phyloP scores from a whole-genome alignment of 2,797 vertebrate species.

The Typhlichthys subterraneus region DNA sequence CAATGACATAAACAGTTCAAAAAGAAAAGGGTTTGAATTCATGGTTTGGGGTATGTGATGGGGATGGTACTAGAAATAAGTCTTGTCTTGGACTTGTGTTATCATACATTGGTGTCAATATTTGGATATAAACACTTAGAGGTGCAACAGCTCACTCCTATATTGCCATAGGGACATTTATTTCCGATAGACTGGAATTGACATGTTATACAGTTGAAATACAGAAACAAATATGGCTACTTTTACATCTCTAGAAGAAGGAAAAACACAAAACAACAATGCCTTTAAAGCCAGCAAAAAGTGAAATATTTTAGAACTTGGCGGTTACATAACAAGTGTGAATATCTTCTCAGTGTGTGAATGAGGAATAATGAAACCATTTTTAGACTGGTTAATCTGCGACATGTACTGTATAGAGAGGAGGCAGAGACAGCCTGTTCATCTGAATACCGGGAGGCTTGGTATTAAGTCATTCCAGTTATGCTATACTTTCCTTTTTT shows the following conservation, averaged over 20 bases:
- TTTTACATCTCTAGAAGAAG: not conserved
- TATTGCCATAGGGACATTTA: no score
- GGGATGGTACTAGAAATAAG: no score
- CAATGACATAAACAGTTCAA: no score
- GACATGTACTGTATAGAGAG: slow-evolving; percentile 16
- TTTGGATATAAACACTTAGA: no score
- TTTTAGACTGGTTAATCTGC: slow-evolving; percentile 53
- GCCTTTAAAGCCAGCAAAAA: slow-evolving; percentile 28
- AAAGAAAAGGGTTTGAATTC: no score
- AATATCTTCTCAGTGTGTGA: slow-evolving; percentile 46
- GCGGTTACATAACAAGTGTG: slow-evolving; percentile 49
- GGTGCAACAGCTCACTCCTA: no score
- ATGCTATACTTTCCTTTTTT: no score
- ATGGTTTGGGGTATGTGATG: no score
- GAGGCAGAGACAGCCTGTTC: slow-evolving; percentile 6
- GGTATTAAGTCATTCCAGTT: slow-evolving; percentile 6
- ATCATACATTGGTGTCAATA: no score
- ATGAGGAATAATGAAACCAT: slow-evolving; percentile 55
- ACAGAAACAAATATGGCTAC: slow-evolving; percentile 6
- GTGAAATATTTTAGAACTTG: slow-evolving; percentile 24
- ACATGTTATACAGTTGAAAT: not conserved
- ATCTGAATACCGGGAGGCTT: slow-evolving; percentile 14
- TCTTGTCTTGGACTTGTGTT: no score
- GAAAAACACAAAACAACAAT: not conserved
- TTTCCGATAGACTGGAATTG: no score